Percentiles rank a stretch among this genome's conserved stretches.
Evolutionary conservation across 2,888 invertebrate species (phyloP).

Genomic region (Eristalis pertinax): DNA sequence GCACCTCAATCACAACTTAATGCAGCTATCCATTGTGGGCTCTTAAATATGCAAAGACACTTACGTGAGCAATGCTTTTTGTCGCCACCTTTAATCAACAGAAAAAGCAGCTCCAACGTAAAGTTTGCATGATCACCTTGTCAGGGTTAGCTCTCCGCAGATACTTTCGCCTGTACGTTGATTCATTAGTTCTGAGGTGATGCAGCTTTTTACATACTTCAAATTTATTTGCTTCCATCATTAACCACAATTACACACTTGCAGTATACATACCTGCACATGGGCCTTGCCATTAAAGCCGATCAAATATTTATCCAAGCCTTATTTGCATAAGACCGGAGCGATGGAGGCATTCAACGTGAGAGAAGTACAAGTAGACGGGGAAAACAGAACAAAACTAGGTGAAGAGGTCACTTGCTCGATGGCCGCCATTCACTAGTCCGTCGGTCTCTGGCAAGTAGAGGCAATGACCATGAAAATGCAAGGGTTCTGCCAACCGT

Average conservation of each 20-base stretch:
- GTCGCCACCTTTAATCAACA: conserved; percentile 23
- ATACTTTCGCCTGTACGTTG: neutral
- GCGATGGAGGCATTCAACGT: neutral
- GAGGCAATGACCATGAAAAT: neutral
- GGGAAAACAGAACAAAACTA: conserved; percentile 30
- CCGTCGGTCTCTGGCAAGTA: neutral
- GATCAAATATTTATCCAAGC: conserved; percentile 62
- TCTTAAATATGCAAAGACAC: conserved; percentile 5
- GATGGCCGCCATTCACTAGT: neutral
- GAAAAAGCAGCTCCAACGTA: neutral
- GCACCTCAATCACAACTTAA: neutral
- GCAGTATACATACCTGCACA: conserved; percentile 27
- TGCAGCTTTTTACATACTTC: conserved; percentile 38
- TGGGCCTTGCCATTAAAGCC: conserved; percentile 43
- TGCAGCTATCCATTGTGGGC: conserved; percentile 3
- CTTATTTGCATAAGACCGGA: conserved; percentile 7
- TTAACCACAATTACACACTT: conserved; percentile 61
- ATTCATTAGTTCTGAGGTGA: neutral
- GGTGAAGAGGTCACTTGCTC: conserved; percentile 62
- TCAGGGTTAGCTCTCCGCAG: conserved; percentile 27
- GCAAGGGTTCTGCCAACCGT: neutral
- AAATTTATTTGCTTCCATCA: conserved; percentile 65
- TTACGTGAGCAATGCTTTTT: conserved; percentile 26
- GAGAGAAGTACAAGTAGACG: neutral
- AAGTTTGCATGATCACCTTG: conserved; percentile 25